Conservation (phyloP, 1,140 invertebrate species). For the Zaprionus africanus region DNA sequence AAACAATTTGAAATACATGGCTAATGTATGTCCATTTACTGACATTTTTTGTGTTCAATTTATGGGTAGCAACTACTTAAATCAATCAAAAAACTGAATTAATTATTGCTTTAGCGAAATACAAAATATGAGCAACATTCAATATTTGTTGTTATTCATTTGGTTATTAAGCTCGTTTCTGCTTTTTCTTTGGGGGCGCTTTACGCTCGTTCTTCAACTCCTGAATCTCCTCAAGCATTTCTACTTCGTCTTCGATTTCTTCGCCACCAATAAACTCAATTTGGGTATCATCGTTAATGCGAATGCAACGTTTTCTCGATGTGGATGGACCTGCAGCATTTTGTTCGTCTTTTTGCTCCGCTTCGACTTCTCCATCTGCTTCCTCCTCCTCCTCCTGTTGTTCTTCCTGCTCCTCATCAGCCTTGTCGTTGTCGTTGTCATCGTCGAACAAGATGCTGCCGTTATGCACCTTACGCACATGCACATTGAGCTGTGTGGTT, state of each 20-base stretch:
- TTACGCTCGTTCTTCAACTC: not conserved
- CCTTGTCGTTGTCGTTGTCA: not conserved
- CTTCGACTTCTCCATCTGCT: constrained; percentile 7
- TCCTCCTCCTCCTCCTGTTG: not conserved
- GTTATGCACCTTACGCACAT: constrained; percentile 61
- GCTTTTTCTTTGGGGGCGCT: constrained; percentile 7
- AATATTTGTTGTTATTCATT: not conserved
- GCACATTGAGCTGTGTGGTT: constrained; percentile 42
- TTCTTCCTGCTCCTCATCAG: constrained; percentile 37
- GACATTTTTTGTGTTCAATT: constrained; percentile 77
- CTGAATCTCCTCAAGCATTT: constrained; percentile 15
- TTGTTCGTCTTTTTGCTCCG: constrained; percentile 8
- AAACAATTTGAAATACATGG: constrained; percentile 47
- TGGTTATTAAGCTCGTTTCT: not conserved
- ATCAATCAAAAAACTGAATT: constrained; percentile 50
- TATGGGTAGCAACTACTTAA: constrained; percentile 60
- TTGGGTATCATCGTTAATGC: constrained; percentile 38
- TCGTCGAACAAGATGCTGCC: constrained; percentile 10
- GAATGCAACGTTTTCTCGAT: constrained; percentile 48
- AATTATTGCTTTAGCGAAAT: constrained; percentile 66
- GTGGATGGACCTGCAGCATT: constrained; percentile 16
- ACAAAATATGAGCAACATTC: constrained; percentile 28
- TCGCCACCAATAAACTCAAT: constrained; percentile 47
- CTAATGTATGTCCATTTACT: constrained; percentile 63
- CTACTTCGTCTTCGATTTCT: not conserved